Evolutionary conservation across 1,140 invertebrate genomes (phyloP).

Genomic region (Drosophila subpulchrella): DNA sequence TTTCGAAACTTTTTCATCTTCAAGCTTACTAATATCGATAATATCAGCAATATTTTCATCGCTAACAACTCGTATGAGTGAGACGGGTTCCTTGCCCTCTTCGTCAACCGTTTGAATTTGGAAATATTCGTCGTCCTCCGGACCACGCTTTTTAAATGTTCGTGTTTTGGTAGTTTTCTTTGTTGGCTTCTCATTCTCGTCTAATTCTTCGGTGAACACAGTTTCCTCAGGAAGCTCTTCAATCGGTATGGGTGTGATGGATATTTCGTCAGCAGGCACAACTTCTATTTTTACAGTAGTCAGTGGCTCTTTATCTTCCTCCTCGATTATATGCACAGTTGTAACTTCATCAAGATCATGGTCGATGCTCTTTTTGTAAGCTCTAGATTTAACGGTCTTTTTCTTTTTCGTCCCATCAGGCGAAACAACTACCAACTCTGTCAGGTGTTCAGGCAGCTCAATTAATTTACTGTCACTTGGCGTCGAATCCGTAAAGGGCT

Average conservation of each 20-base stretch:
- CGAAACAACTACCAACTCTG: constrained; percentile 77
- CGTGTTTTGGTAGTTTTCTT: constrained; percentile 82
- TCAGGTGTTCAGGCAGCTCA: constrained; percentile 83
- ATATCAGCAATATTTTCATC: constrained; percentile 81
- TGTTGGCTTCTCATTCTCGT: constrained; percentile 76
- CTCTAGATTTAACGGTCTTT: constrained; percentile 71
- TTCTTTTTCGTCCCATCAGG: constrained; percentile 78
- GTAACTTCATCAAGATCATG: constrained; percentile 76
- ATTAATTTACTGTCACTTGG: constrained; percentile 41
- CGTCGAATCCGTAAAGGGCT: constrained; percentile 34
- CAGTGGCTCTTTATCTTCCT: constrained; percentile 72
- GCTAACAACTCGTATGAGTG: constrained; percentile 78
- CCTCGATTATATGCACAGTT: constrained; percentile 81
- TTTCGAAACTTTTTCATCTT: constrained; percentile 77
- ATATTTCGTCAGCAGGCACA: constrained; percentile 55
- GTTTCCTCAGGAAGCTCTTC: constrained; percentile 84
- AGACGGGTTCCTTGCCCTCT: constrained; percentile 83
- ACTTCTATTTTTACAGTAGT: constrained; percentile 67
- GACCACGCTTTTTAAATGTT: constrained; percentile 78
- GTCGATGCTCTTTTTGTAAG: constrained; percentile 68
- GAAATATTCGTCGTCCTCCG: constrained; percentile 76
- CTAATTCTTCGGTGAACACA: constrained; percentile 79
- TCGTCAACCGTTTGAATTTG: constrained; percentile 85
- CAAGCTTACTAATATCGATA: constrained; percentile 80
- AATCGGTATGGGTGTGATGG: constrained; percentile 58